Conservation (phyloP, 2,888 invertebrate species). For the Iphiclides podalirius region DNA sequence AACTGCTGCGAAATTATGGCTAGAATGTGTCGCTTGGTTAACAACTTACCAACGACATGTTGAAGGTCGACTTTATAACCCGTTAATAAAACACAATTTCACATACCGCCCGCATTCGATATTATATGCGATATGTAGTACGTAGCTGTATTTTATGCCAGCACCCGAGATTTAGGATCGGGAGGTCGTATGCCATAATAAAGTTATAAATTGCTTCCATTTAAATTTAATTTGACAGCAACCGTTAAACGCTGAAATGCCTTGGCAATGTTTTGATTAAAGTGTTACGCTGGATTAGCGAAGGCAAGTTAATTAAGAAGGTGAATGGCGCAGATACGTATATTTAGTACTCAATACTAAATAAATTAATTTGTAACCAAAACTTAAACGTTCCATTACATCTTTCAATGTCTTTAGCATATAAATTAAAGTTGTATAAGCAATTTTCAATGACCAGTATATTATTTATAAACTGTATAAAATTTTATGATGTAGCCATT, state of each 20-base stretch:
- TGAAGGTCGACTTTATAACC: slow-evolving; percentile 70
- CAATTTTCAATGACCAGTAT: too few relatives aligned
- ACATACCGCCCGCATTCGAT: slow-evolving; percentile 59
- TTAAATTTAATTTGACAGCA: slow-evolving; percentile 77
- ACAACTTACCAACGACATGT: slow-evolving; percentile 72
- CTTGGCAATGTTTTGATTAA: slow-evolving; percentile 65
- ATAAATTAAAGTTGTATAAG: too few relatives aligned
- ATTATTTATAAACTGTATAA: too few relatives aligned
- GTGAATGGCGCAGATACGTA: slow-evolving; percentile 18
- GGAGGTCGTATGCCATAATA: slow-evolving; percentile 68
- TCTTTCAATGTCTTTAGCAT: not conserved
- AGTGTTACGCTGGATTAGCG: slow-evolving; percentile 49
- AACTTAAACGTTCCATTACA: not conserved
- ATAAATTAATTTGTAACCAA: not conserved
- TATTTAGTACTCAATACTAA: not conserved
- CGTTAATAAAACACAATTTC: slow-evolving; percentile 78
- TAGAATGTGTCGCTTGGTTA: slow-evolving; percentile 56
- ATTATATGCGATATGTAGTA: slow-evolving; percentile 53
- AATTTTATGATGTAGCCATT: too few relatives aligned
- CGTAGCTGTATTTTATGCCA: slow-evolving; percentile 70
- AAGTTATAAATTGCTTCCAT: slow-evolving; percentile 76
- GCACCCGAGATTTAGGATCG: slow-evolving; percentile 64
- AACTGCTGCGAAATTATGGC: slow-evolving; percentile 57
- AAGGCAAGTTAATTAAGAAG: slow-evolving; percentile 39
- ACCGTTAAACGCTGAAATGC: slow-evolving; percentile 61